Evolutionary conservation across 2,113 vertebrate species (phyloP), one percentile per base, ranked within the genome.

Genomic region (Rhombomys opimus): DNA sequence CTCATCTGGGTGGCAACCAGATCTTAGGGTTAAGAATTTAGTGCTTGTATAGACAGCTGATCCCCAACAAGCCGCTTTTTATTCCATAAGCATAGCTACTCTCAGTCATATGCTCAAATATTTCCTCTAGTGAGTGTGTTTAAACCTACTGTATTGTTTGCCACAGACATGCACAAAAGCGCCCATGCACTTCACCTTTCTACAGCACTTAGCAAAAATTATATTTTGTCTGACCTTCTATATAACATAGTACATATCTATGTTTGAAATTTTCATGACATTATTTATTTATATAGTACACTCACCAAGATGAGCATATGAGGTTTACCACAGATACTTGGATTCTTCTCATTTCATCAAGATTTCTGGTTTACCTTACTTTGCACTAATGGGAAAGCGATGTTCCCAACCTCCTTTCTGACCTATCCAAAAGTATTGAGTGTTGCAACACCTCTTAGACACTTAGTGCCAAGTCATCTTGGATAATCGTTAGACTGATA

Each of bases 401-500:
- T 91, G 3, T 10, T 50, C 76, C 91, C 93, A 81, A 0, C 52
- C 13, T 7, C 23, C 87, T 97, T 9, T 61, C 75, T 94, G 46
- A 18, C 5, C 61, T 78, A 68, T 61, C 10, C 93, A 52, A 98
- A 97, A 96, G n/a, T 27, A 70, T 46, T 32, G 4, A 54, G 59
- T 94, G 38, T 93, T 97, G 73, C 94, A 97, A 97, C 94, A 96
- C 75, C 94, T 93, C 88, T 97, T 93, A 96, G 82, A 92, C 22
- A 75, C 90, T 86, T 95, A 90, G 41, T 96, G 82, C 50, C 91
- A 97, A 90, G 14, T 97, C 94, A 96, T 95, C 86, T 38, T 96
- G 98, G 96, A 90, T 80, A 90, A 94, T 90, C 80, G 87, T 97
- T 94, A 97, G 89, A 98, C 98, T 97, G 95, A 96, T 98, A 97